Base-by-base conservation (phyloP, 2,888 invertebrate genomes). In the Minunthozetes semirufus region DNA sequence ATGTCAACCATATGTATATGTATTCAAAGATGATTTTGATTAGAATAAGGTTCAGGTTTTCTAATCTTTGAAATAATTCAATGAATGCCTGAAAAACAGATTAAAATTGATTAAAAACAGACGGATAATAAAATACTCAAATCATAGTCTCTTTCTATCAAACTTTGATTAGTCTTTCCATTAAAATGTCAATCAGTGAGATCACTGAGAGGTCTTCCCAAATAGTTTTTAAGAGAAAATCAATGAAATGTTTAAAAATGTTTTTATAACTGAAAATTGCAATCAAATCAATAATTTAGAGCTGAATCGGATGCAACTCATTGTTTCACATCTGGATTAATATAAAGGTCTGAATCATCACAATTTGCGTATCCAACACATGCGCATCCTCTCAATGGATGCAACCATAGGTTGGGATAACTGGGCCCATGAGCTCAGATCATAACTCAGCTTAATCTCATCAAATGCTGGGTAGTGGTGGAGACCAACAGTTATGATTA, bases 311-410 rank as follows among this genome's bases (percentile, higher is more conserved):
- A 13, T 59, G 59, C n/a, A n/a, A n/a, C 25, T 59, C 59, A 59
- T 59, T 59, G 59, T 59, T 59, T 59, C 59, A 59, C 59, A 59
- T 59, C 59, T 59, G 59, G 59, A 59, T 59, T 59, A 59, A 59
- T 59, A 59, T 59, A 59, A 59, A 59, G 59, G 59, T 59, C 59
- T 59, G 59, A 59, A 25, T 59, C 59, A 59, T 59, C 59, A 59
- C 25, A 59, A 59, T 59, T 27, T 59, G 25, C 11, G 59, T 59
- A 13, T 3, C 59, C 19, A 59, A 59, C 27, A 59, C 59, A 59
- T 59, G 59, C 59, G 59, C 59, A 59, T 27, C 11, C 27, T 3
- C 27, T 59, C 50, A 19, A 50, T 50, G 50, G 50, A 19, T 19
- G 5, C 50, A 19, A 15, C 59, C 3, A 27, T 22, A 27, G 25